Evolutionary conservation across 2,797 vertebrate genomes (phyloP).

Genomic region (Eulemur mongoz): DNA sequence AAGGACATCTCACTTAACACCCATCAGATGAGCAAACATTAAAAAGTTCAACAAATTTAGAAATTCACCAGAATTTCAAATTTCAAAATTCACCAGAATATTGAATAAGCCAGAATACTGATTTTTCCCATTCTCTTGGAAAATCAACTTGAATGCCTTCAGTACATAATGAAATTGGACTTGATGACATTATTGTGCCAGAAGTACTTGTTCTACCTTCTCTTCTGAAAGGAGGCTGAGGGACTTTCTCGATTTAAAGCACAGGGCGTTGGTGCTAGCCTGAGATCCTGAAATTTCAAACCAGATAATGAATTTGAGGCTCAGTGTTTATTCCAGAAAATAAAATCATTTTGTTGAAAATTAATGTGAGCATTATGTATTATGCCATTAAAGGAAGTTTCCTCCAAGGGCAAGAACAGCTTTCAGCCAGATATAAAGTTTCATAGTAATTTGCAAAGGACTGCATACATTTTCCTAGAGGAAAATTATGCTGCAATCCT

Average conservation of each 20-base stretch:
- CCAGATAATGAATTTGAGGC: background rate
- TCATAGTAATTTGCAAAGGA: background rate
- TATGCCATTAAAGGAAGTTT: background rate
- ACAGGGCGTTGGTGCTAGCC: background rate
- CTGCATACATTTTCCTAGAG: background rate
- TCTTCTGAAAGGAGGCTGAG: background rate
- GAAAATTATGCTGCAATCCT: background rate
- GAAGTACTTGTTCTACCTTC: background rate
- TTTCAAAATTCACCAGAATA: background rate
- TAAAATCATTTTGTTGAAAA: slow-evolving; percentile 24
- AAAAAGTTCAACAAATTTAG: background rate
- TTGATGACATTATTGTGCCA: background rate
- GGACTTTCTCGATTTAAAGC: background rate
- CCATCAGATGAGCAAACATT: background rate
- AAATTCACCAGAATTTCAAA: background rate
- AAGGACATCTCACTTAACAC: background rate
- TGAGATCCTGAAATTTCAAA: background rate
- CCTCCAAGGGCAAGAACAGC: background rate
- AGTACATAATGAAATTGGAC: background rate
- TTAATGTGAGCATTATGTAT: background rate
- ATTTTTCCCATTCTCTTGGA: background rate
- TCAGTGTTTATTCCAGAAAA: background rate
- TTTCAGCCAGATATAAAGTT: background rate
- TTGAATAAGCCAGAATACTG: background rate
- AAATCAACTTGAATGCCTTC: background rate